Base-by-base conservation (phyloP, 35 echinoderm and acorn worm species). In the Patiria miniata region DNA sequence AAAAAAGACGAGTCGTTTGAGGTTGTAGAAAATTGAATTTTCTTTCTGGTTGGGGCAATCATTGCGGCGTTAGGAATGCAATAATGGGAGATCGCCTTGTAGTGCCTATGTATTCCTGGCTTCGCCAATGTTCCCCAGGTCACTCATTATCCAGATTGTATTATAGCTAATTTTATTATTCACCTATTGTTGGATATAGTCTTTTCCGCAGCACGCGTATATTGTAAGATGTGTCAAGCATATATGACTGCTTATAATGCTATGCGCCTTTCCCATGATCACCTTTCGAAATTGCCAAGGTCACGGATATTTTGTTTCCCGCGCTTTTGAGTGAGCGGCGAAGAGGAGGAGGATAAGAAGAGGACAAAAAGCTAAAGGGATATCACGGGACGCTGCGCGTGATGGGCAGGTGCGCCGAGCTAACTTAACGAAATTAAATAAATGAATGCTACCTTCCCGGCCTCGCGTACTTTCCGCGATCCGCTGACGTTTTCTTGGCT, bases 341-440 rank as follows among this genome's bases (percentile, higher is more conserved):
- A 73, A 73, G 29, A 34, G 22, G 65, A 16, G 29, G 26, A 73
- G 34, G 34, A 9, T 10, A 73, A 28, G 21, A 28, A 28, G 65
- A 30, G 65, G 26, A 14, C 21, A 73, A 73, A 73, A 4, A 47
- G 4, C 42, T 47, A 47, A 4, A 47, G 42, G 42, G 12, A 73
- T 30, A 73, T 73, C 65, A 22, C 65, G 65, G 65, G 65, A 73
- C 65, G 65, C 19, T 12, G 34, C 26, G 65, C 65, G 14, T 82
- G 80, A 44, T 33, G 22, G 38, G 80, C 80, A 82, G 80, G 80
- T 82, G 80, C 51, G 80, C 44, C 80, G 12, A 82, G 28, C 80
- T 52, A 82, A 82, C 80, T 82, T 82, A 82, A 82, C 80, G 28
- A 82, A 82, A 82, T 82, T 82, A 82, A 82, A 53, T 82, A 52